These are phyloP conservation scores for Coenonympha glycerion DNA, from an alignment of 2,888 invertebrate species.

Conservation along the genomic window DNA sequence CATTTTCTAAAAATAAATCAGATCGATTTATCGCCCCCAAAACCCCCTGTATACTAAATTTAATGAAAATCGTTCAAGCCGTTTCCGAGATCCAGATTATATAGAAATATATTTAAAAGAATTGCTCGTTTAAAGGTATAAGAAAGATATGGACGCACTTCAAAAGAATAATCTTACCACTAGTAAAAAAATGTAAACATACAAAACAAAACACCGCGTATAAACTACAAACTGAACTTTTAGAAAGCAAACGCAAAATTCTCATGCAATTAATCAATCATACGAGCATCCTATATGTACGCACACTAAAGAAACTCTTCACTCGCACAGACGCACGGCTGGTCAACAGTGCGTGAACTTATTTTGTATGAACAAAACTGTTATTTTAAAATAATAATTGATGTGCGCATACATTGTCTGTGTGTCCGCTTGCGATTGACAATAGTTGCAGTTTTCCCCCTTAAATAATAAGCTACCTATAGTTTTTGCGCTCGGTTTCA, in stretches of 20 bases:
- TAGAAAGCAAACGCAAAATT: conserved; percentile 45
- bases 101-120: no score
- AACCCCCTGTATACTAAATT: no score
- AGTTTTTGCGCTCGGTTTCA: no score
- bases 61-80: no score
- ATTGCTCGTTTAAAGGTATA: no score
- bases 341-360: conserved; percentile 64
- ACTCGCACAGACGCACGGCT: conserved; percentile 21
- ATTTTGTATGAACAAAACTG: conserved; percentile 75
- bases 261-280: conserved; percentile 55
- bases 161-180: no score
- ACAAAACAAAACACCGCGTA: conserved; percentile 31
- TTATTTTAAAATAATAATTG: conserved; percentile 75
- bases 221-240: conserved; percentile 36
- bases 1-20: no score
- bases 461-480: no score
- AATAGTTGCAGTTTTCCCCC: conserved; percentile 52
- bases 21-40: no score
- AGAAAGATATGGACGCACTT: no score
- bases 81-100: no score
- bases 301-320: conserved; percentile 21
- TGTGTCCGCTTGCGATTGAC: conserved; percentile 52
- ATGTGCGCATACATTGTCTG: conserved; percentile 54
- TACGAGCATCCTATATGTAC: conserved; percentile 58
- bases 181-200: not conserved